Base-by-base conservation (phyloP, 2,888 invertebrate species). In the Mycogona germanica region DNA sequence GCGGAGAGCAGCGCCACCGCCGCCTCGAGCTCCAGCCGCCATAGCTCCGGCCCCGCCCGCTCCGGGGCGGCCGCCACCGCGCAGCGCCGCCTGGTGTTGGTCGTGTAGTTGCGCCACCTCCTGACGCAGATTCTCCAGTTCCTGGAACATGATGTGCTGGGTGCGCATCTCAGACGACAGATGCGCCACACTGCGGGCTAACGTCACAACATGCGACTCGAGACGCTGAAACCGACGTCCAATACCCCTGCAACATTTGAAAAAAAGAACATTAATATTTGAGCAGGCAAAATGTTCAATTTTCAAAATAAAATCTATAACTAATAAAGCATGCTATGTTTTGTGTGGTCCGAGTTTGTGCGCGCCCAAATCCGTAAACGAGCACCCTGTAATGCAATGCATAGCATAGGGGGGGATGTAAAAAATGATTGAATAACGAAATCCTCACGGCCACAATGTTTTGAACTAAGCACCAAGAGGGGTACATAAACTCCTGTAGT, bases 111-210 rank as follows among this genome's bases (percentile, higher is more conserved):
- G 81, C 0, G 83, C 78, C 52, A 91, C 79, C 72, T 91, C 89
- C 3, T 83, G 81, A 47, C 87, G 73, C 62, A 91, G 82, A 67
- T 79, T 81, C 70, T 91, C 89, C 78, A 92, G 81, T 73, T 91
- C 89, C 74, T 87, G 67, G 69, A 86, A 84, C 74, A 89, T 82
- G 56, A 87, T 75, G 67, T 87, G 88, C 66, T 91, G 88, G 1
- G 87, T 86, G 57, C 88, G 73, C 84, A 91, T 86, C 73, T 92
- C 91, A 3, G 87, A 87, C 35, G 89, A 89, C 38, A 92, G 75
- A 69, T 91, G 89, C 17, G 91, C 89, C 23, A 92, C 89, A 45
- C 87, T 88, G 55, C 89, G 75, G 1, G 91, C 91, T 59, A 91
- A 71, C 1, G 91, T 91, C 51, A 91, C 88, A 46, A 91, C 89